Conservation (phyloP, 2,797 vertebrate species). For the Leptodactylus fallax region DNA sequence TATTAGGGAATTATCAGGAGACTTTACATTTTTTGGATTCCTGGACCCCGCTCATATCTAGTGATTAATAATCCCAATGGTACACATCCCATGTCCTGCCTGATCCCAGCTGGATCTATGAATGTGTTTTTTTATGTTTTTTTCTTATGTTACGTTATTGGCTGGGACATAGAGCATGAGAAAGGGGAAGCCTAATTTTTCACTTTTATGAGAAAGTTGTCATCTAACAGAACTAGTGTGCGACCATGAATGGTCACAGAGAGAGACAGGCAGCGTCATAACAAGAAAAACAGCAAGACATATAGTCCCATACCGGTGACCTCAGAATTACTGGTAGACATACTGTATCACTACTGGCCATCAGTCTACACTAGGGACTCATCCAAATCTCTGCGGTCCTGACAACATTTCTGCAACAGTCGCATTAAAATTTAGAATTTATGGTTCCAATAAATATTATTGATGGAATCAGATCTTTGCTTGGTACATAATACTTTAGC, state of each 20-base stretch:
- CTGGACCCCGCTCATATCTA: no score
- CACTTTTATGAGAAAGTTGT: slow-evolving; percentile 28
- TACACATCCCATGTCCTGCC: slow-evolving; percentile 25
- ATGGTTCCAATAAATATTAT: background rate
- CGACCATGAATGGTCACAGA: background rate
- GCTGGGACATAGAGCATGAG: slow-evolving; percentile 23
- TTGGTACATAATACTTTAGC: background rate
- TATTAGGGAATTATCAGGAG: no score
- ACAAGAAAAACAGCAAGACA: no score
- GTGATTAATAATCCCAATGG: slow-evolving; percentile 16
- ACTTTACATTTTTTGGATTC: no score
- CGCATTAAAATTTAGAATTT: background rate
- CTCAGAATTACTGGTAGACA: background rate
- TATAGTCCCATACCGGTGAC: no score
- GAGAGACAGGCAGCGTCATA: background rate
- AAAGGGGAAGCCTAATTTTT: background rate
- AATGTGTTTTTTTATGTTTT: background rate
- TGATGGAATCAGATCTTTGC: background rate
- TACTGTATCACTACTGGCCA: background rate
- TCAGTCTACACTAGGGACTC: background rate
- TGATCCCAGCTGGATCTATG: background rate
- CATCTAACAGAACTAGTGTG: background rate
- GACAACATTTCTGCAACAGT: background rate
- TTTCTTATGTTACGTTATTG: no score
- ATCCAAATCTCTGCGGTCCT: background rate